Evolutionary conservation across 1,140 invertebrate genomes (phyloP).

Genomic region (Doryteuthis pealeii): DNA sequence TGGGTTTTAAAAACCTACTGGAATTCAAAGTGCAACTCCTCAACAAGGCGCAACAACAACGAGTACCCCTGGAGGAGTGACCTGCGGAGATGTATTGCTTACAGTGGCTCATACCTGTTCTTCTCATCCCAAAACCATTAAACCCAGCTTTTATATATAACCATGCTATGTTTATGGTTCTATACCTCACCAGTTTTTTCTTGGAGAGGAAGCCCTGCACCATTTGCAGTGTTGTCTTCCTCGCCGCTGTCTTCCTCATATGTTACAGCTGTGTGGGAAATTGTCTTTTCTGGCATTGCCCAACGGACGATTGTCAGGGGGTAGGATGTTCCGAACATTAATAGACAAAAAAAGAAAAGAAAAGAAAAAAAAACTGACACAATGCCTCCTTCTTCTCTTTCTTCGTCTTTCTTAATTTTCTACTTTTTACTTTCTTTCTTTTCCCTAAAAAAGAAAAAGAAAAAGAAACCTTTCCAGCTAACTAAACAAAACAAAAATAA

Average conservation of each 20-base stretch:
- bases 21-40: too few relatives aligned
- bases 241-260: constrained; percentile 87
- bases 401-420: too few relatives aligned
- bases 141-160: constrained; percentile 93
- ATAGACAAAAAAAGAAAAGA: too few relatives aligned
- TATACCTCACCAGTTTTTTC: constrained; percentile 87
- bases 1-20: too few relatives aligned
- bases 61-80: too few relatives aligned
- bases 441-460: too few relatives aligned
- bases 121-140: constrained; percentile 92
- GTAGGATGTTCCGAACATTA: constrained; percentile 26
- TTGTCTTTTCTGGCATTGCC: constrained; percentile 80
- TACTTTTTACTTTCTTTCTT: too few relatives aligned
- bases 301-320: constrained; percentile 39
- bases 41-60: too few relatives aligned
- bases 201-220: constrained; percentile 94
- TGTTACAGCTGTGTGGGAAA: constrained; percentile 95
- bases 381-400: too few relatives aligned
- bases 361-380: too few relatives aligned
- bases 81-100: constrained; percentile 86
- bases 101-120: constrained; percentile 95
- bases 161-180: constrained; percentile 93
- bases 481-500: too few relatives aligned
- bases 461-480: too few relatives aligned
- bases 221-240: constrained; percentile 89